Conservation (phyloP, 1,140 invertebrate genomes). For the Pseudomyrmex cubaensis region DNA sequence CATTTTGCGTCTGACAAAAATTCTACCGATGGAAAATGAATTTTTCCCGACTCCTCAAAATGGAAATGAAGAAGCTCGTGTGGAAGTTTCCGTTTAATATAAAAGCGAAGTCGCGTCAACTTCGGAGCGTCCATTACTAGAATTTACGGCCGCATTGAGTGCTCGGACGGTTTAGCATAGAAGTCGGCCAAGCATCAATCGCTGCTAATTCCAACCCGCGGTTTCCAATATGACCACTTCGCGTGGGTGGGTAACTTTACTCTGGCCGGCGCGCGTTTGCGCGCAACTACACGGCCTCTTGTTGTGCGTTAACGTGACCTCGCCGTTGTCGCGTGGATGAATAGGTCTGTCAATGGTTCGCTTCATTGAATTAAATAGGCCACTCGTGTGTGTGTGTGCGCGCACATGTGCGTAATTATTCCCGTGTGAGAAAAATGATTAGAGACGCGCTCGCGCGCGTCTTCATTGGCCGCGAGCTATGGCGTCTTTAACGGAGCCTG, state of each 20-base stretch:
- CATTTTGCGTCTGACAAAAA: too few relatives aligned
- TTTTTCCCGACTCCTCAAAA: neutral
- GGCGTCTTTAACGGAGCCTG: neutral
- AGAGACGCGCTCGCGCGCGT: neutral
- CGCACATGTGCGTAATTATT: constrained; percentile 66
- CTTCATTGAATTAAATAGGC: constrained; percentile 80
- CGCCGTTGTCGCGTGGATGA: constrained; percentile 67
- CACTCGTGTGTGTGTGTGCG: constrained; percentile 66
- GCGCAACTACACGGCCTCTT: constrained; percentile 17
- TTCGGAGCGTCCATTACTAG: neutral
- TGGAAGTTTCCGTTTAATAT: neutral
- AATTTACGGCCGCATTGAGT: constrained; percentile 20
- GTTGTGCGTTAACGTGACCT: constrained; percentile 59
- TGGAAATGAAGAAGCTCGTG: neutral
- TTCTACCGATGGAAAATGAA: too few relatives aligned
- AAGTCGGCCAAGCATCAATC: constrained; percentile 54
- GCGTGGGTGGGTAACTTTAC: constrained; percentile 46
- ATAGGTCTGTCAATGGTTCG: constrained; percentile 79
- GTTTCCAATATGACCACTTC: constrained; percentile 49
- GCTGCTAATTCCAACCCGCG: constrained; percentile 2
- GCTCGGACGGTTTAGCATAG: constrained; percentile 6
- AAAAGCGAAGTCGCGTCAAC: neutral
- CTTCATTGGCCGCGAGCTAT: neutral
- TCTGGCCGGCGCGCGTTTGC: constrained; percentile 10
- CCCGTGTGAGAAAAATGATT: constrained; percentile 55